Base-by-base conservation (phyloP, 2,113 vertebrate species). In the Tonatia bakeri region DNA sequence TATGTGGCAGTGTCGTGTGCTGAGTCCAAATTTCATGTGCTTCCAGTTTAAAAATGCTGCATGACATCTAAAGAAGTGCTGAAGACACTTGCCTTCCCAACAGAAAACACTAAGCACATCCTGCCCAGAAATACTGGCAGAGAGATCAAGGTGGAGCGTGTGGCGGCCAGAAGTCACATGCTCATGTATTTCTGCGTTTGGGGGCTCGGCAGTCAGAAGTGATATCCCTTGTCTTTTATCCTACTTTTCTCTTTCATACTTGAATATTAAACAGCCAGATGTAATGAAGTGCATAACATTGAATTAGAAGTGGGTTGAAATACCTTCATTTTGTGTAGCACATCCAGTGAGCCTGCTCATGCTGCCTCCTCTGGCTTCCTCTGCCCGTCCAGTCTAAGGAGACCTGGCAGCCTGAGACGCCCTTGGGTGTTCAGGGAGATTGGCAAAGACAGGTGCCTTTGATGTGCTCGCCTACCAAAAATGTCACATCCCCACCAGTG, bases 391-490 rank as follows among this genome's bases (percentile, higher is more conserved):
- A 97, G 98, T 98, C 98, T 98, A 98, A 98, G 98, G 99, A 99
- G 98, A 98, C 98, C 98, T 98, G 99, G 99, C 99, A 98, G 98
- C 98, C 98, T 96, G 97, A 96, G 98, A 98, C 98, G 98, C 98
- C 99, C 98, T 98, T 98, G 98, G 98, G 98, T 98, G 98, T 99
- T 99, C 98, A 99, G 98, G 98, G 98, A 99, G 98, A 99, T 98
- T 93, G 81, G 97, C 98, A 98, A 98, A 98, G 97, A 97, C 97
- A 98, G 98, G 97, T 84, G 73, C 82, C 98, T 99, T 99, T 99
- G 98, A 99, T 99, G 99, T 99, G 98, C 98, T 99, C 98, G 98
- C 98, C 98, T 98, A 98, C 99, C 93, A 98, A 98, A 99, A 99
- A 98, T 98, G 98, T 99, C 99, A 98, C 98, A 98, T 99, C 98